phyloP scores from a whole-genome alignment of 2,888 invertebrate genomes.

The Mesorhabditis spiculigera region DNA sequence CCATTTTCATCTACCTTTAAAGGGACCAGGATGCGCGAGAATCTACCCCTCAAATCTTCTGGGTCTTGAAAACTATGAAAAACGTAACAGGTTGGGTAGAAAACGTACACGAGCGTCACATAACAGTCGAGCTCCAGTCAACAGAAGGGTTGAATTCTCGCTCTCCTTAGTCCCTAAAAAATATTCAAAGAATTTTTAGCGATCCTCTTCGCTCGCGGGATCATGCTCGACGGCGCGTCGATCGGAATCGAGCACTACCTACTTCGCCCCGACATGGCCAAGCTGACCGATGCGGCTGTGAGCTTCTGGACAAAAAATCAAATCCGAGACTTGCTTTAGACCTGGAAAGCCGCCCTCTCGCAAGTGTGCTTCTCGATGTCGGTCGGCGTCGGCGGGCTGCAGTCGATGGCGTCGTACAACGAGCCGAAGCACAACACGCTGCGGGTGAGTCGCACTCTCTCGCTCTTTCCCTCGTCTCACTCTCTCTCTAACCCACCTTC shows the following conservation, averaged over 20 bases:
- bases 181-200: constrained; percentile 7
- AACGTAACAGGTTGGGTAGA: no score
- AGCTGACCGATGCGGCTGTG: neutral
- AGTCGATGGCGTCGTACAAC: constrained; percentile 48
- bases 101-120: no score
- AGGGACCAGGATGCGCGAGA: no score
- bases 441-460: constrained; percentile 16
- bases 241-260: constrained; percentile 46
- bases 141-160: no score
- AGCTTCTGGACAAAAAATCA: no score
- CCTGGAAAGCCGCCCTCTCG: constrained; percentile 48
- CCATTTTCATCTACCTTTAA: no score
- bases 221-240: constrained; percentile 43
- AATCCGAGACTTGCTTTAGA: constrained; percentile 11
- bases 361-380: constrained; percentile 51
- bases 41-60: no score
- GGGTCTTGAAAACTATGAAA: no score
- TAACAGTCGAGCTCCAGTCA: no score
- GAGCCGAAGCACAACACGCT: constrained; percentile 44
- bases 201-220: constrained; percentile 44
- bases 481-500: constrained; percentile 6
- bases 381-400: constrained; percentile 49
- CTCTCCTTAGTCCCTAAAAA: no score
- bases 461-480: neutral
- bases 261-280: constrained; percentile 31